These are phyloP conservation scores for Marasmarcha lunaedactyla DNA, from an alignment of 2,888 invertebrate species.

Conservation along the genomic window DNA sequence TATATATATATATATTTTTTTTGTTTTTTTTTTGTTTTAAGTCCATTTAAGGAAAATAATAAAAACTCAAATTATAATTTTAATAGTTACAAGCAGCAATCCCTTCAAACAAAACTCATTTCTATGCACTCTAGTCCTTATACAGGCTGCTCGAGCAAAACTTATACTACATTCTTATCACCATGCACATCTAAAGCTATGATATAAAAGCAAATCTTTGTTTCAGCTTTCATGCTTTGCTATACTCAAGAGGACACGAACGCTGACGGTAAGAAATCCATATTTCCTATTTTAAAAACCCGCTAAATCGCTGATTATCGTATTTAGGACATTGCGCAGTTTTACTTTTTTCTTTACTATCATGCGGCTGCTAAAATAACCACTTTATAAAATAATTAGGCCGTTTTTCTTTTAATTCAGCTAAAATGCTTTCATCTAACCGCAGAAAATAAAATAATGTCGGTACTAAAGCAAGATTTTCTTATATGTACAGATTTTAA, in stretches of 20 bases:
- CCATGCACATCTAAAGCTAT: background rate
- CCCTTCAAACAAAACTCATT: too few species aligned
- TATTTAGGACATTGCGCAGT: constrained; percentile 49
- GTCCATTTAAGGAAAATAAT: too few species aligned
- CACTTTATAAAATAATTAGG: constrained; percentile 31
- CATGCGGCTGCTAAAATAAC: constrained; percentile 54
- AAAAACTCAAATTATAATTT: too few species aligned
- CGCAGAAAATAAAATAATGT: constrained; percentile 16
- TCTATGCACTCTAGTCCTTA: too few species aligned
- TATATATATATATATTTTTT: too few species aligned
- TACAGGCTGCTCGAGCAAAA: too few species aligned
- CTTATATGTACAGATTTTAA: too few species aligned
- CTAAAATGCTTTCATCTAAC: constrained; percentile 50
- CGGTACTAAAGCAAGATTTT: too few species aligned
- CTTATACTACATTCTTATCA: too few species aligned
- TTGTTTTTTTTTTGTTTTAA: too few species aligned
- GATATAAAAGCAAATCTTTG: constrained; percentile 37
- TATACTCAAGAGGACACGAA: constrained; percentile 93
- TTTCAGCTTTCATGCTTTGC: constrained; percentile 95
- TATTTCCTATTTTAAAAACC: constrained; percentile 21
- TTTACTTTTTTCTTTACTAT: constrained; percentile 31
- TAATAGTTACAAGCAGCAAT: too few species aligned
- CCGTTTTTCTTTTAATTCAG: constrained; percentile 29
- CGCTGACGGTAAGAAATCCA: constrained; percentile 83
- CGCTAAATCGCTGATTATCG: constrained; percentile 48